phyloP scores from a whole-genome alignment of 1,140 invertebrate genomes.

The Anadara kagoshimensis region DNA sequence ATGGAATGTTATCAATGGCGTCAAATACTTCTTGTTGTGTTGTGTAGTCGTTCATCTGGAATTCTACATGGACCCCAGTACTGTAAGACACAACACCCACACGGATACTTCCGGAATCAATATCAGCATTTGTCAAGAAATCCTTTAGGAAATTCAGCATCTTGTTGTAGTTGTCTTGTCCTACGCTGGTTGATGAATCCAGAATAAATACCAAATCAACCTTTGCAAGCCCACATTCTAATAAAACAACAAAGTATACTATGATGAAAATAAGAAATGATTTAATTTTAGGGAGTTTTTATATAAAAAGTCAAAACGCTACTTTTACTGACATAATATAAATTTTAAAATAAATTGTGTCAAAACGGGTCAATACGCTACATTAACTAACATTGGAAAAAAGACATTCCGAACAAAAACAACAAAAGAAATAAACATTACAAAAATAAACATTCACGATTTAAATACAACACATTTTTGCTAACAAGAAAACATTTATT shows the following conservation, averaged over 20 bases:
- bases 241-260: not conserved
- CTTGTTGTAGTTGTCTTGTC: slow-evolving; percentile 51
- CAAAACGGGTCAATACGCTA: no score
- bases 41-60: slow-evolving; percentile 47
- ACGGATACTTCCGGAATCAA: slow-evolving; percentile 52
- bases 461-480: no score
- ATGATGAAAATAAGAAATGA: no score
- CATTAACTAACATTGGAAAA: no score
- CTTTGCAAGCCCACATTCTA: slow-evolving; percentile 39
- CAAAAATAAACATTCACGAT: no score
- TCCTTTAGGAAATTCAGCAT: slow-evolving; percentile 61
- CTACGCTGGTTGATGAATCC: slow-evolving; percentile 66
- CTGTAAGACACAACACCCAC: slow-evolving; percentile 60
- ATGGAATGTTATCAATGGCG: slow-evolving; percentile 57
- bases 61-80: slow-evolving; percentile 48
- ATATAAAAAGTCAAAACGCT: no score
- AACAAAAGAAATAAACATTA: no score
- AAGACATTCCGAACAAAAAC: no score
- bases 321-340: no score
- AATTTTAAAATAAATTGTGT: no score
- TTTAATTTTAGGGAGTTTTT: no score
- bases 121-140: slow-evolving; percentile 50
- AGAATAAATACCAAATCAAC: slow-evolving; percentile 63
- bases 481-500: no score
- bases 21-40: slow-evolving; percentile 46